Conservation (phyloP, 2,797 vertebrate species). For the Poeciliopsis turneri region DNA sequence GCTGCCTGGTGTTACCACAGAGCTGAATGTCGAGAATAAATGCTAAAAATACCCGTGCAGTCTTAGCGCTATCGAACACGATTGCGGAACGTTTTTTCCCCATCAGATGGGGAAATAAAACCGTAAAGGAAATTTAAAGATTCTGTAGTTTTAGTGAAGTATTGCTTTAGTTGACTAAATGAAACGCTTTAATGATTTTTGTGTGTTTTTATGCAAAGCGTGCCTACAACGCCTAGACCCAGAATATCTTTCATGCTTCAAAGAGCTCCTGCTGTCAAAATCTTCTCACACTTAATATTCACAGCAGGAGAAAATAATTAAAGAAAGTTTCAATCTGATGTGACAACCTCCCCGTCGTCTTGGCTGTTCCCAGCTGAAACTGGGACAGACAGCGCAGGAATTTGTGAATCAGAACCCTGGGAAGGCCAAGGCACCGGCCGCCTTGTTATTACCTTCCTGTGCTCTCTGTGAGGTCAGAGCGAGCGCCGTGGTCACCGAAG, state of each 20-base stretch:
- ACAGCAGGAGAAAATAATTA: not conserved
- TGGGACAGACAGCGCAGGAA: conserved; percentile 55
- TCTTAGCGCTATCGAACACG: conserved; percentile 6
- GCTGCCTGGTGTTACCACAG: conserved; percentile 68
- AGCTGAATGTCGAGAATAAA: conserved; percentile 60
- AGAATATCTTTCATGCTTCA: not conserved
- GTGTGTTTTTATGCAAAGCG: not conserved
- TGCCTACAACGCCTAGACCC: not conserved
- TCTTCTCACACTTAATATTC: conserved; percentile 8
- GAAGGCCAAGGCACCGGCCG: conserved; percentile 51
- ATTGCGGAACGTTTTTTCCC: conserved; percentile 32
- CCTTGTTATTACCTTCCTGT: conserved; percentile 77
- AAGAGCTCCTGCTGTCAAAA: conserved; percentile 11
- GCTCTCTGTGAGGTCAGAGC: conserved; percentile 68
- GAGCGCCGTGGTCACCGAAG: conserved; percentile 56
- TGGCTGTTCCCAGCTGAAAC: conserved; percentile 50
- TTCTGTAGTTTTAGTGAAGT: conserved; percentile 7
- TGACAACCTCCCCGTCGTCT: conserved; percentile 29
- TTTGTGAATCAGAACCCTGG: conserved; percentile 54
- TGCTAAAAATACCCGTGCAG: conserved; percentile 52
- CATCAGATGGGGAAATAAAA: conserved; percentile 26
- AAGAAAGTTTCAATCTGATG: conserved; percentile 8
- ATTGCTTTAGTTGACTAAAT: not conserved
- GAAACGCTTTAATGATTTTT: not conserved
- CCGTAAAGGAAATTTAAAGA: not conserved